Evolutionary conservation across 2,797 vertebrate species (phyloP).

Genomic region (Epinephelus malabaricus): DNA sequence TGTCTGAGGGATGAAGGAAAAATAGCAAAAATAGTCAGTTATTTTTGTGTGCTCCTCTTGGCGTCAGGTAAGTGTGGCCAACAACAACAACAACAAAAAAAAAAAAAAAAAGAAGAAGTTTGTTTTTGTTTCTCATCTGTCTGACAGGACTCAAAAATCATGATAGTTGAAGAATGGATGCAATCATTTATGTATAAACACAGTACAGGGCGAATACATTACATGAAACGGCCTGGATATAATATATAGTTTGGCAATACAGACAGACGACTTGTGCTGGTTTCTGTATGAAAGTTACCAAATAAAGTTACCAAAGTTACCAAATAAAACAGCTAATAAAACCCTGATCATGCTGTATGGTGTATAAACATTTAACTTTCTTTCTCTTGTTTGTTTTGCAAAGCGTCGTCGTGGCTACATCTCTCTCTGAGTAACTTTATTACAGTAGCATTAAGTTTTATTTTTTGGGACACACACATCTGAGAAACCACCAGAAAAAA

Average conservation of each 20-base stretch:
- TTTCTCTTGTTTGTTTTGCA: constrained; percentile 17
- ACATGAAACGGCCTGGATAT: neutral
- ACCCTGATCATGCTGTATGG: neutral
- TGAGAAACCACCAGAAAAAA: constrained; percentile 19
- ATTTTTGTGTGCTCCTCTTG: no score
- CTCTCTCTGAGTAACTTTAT: constrained; percentile 27
- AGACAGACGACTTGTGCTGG: neutral
- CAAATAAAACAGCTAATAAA: constrained; percentile 5
- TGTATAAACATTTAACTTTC: constrained; percentile 4
- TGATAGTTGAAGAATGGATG: no score
- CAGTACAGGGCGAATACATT: neutral
- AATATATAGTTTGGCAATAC: neutral
- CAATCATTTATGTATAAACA: neutral
- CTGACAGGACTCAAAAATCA: no score
- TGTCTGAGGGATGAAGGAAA: no score
- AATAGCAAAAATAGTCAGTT: no score
- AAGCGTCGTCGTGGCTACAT: constrained; percentile 8
- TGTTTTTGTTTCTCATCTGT: no score
- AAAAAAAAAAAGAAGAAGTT: no score
- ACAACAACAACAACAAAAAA: no score
- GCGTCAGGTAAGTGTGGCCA: no score
- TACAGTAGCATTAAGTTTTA: neutral
- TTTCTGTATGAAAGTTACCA: no score
- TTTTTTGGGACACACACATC: neutral
- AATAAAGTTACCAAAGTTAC: neutral